phyloP scores from a whole-genome alignment of 2,888 invertebrate genomes.

The Cenopis cana region DNA sequence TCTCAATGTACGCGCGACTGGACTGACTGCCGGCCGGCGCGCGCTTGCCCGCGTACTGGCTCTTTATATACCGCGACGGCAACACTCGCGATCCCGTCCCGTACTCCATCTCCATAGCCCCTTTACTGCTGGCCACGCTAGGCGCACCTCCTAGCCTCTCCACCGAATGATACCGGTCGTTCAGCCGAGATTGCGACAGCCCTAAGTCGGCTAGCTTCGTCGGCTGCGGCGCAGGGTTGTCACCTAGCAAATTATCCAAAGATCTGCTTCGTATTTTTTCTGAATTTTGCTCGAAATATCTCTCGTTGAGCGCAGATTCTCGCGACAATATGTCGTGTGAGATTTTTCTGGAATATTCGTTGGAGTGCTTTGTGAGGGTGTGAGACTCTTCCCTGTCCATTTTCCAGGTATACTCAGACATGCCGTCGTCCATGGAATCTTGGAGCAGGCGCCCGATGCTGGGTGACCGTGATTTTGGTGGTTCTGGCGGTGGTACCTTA shows the following conservation, averaged over 20 bases:
- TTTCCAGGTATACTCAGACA: slow-evolving; percentile 79
- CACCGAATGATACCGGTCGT: slow-evolving; percentile 95
- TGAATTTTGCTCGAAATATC: slow-evolving; percentile 90
- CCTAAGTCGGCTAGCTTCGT: slow-evolving; percentile 90
- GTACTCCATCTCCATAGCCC: slow-evolving; percentile 89
- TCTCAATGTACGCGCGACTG: slow-evolving; percentile 94
- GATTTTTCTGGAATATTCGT: slow-evolving; percentile 85
- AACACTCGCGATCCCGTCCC: slow-evolving; percentile 84
- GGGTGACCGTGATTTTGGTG: slow-evolving; percentile 83
- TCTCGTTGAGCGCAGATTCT: slow-evolving; percentile 93
- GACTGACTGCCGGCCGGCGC: slow-evolving; percentile 95
- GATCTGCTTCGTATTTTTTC: slow-evolving; percentile 92
- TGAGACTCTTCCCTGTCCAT: slow-evolving; percentile 68
- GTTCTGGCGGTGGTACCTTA: slow-evolving; percentile 88
- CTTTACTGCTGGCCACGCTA: slow-evolving; percentile 83
- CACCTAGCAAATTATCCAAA: slow-evolving; percentile 91
- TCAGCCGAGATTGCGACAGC: slow-evolving; percentile 93
- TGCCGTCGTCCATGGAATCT: slow-evolving; percentile 76
- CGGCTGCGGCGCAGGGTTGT: slow-evolving; percentile 86
- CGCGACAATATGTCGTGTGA: slow-evolving; percentile 92
- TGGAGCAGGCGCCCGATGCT: slow-evolving; percentile 78
- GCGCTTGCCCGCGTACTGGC: slow-evolving; percentile 92
- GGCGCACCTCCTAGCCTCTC: slow-evolving; percentile 89
- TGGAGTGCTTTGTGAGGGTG: slow-evolving; percentile 56
- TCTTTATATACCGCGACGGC: slow-evolving; percentile 91